phyloP scores from a whole-genome alignment of 2,888 invertebrate species.

The Acrobeloides nanus region DNA sequence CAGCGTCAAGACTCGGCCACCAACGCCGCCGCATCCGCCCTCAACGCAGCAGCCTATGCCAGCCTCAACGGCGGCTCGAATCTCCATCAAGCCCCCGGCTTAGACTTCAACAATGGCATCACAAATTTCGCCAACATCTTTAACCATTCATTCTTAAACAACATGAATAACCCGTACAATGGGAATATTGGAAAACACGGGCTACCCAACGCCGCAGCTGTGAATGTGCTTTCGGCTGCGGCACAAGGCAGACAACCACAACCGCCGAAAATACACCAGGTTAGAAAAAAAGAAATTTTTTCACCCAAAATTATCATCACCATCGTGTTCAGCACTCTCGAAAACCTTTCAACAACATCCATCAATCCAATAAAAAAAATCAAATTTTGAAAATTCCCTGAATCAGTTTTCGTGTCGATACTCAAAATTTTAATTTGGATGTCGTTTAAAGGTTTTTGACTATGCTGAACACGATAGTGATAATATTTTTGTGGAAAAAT shows the following conservation, averaged over 20 bases:
- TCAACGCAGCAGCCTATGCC: slow-evolving; percentile 9
- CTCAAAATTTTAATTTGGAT: no score
- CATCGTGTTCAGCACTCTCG: not conserved
- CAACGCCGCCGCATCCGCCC: slow-evolving; percentile 7
- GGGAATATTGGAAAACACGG: not conserved
- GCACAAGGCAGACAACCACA: slow-evolving; percentile 11
- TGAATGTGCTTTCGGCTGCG: no score
- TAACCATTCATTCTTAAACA: slow-evolving; percentile 16
- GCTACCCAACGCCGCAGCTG: slow-evolving; percentile 18
- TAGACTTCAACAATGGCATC: slow-evolving; percentile 31
- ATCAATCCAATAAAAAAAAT: slow-evolving; percentile 7
- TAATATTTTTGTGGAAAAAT: no score
- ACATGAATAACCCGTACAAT: slow-evolving; percentile 13
- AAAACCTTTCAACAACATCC: slow-evolving; percentile 4
- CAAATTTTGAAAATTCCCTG: not conserved
- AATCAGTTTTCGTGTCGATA: no score
- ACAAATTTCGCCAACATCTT: slow-evolving; percentile 27
- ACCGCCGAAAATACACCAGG: slow-evolving; percentile 19
- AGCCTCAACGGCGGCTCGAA: slow-evolving; percentile 4
- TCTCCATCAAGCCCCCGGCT: slow-evolving; percentile 5
- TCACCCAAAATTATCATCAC: not conserved
- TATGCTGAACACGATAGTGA: no score
- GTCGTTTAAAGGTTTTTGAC: no score
- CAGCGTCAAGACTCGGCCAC: slow-evolving; percentile 12
- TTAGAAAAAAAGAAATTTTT: not conserved